A percentile compares a stretch with the other conserved stretches of the same genome.
phyloP scores from a whole-genome alignment of 2,113 vertebrate genomes.

The Carassius carassius region DNA sequence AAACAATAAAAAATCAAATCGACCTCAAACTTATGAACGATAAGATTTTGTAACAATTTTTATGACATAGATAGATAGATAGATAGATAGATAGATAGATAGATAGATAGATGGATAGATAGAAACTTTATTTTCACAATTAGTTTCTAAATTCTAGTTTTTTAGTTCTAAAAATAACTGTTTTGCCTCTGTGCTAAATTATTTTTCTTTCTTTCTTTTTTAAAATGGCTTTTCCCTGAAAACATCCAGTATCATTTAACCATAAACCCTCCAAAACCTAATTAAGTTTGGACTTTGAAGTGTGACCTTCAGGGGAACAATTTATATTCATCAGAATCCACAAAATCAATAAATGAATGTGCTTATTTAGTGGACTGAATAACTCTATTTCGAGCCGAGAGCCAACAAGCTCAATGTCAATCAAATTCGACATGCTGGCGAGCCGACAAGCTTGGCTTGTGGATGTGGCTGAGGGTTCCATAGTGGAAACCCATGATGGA shows the following conservation, averaged over 20 bases:
- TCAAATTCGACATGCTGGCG: conserved; percentile 13
- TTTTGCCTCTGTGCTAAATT: too few species aligned
- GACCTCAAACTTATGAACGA: background rate
- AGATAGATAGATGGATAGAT: too few species aligned
- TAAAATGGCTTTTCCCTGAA: background rate
- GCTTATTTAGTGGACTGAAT: background rate
- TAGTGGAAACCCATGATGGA: conserved; percentile 55
- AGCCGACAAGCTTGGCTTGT: conserved; percentile 19
- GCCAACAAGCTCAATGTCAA: background rate
- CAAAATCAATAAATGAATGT: conserved; percentile 18
- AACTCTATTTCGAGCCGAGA: conserved; percentile 24
- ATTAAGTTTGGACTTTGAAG: background rate
- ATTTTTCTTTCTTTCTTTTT: too few species aligned
- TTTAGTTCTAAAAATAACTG: background rate
- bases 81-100: too few species aligned
- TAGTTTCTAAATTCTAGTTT: too few species aligned
- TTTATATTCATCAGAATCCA: background rate
- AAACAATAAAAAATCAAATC: background rate
- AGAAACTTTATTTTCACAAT: too few species aligned
- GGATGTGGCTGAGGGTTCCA: conserved; percentile 45
- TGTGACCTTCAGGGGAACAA: background rate
- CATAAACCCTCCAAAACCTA: background rate
- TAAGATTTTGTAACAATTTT: background rate
- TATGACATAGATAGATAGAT: too few species aligned
- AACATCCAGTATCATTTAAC: background rate